Conservation (phyloP, 2,113 vertebrate genomes). For the Saimiri boliviensis region DNA sequence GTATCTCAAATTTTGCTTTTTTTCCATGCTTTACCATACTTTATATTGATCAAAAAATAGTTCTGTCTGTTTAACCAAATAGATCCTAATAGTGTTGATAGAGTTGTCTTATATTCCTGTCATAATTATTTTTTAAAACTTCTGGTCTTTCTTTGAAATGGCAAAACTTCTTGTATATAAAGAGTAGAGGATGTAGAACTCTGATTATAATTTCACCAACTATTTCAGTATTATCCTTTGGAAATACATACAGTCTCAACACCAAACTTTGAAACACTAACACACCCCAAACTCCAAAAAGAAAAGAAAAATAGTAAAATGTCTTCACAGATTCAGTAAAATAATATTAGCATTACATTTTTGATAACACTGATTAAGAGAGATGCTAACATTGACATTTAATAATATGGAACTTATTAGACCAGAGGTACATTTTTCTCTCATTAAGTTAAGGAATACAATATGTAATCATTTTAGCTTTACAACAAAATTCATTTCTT, state of each 20-base stretch:
- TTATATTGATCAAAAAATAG: conserved; percentile 22
- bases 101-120: conserved; percentile 14
- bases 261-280: not conserved
- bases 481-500: conserved; percentile 47
- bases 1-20: not conserved
- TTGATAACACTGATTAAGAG: not conserved
- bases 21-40: not conserved
- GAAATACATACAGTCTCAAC: not conserved
- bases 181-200: conserved; percentile 21
- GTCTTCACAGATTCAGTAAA: not conserved
- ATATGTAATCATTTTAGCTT: conserved; percentile 13
- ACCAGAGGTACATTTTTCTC: conserved; percentile 17
- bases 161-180: not conserved
- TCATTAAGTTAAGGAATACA: conserved; percentile 44
- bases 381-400: conserved; percentile 7
- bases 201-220: conserved; percentile 1
- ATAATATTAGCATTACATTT: conserved; percentile 25
- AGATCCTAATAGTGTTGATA: not conserved
- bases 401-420: conserved; percentile 38
- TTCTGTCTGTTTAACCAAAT: not conserved
- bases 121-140: conserved; percentile 27
- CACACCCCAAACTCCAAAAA: not conserved
- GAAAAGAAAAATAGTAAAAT: not conserved
- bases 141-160: conserved; percentile 34
- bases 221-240: not conserved